Evolutionary conservation across 2,797 vertebrate genomes (phyloP).

Genomic region (Bovichtus variegatus): DNA sequence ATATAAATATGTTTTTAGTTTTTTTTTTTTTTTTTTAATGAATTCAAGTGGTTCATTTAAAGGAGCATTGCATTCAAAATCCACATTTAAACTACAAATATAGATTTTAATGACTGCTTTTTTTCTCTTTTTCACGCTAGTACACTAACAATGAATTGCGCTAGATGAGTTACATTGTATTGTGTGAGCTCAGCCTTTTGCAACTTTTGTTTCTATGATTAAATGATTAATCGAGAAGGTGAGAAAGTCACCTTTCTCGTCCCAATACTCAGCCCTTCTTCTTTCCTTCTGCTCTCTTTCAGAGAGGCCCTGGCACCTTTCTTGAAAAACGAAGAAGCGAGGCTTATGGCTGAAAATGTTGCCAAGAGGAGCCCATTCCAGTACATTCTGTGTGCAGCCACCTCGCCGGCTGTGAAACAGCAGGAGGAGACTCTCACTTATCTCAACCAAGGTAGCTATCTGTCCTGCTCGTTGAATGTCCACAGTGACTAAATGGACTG

Average conservation of each 20-base stretch:
- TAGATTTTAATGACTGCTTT: background rate
- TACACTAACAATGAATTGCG: background rate
- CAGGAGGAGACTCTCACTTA: conserved; percentile 96
- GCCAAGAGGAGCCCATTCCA: conserved; percentile 88
- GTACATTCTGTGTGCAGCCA: conserved; percentile 91
- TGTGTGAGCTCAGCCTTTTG: conserved; percentile 10
- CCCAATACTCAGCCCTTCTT: background rate
- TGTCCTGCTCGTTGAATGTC: conserved; percentile 23
- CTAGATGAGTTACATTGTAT: background rate
- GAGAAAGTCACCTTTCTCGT: background rate
- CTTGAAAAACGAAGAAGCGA: conserved; percentile 91
- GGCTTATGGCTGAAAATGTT: conserved; percentile 85
- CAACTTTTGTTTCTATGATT: conserved; percentile 29
- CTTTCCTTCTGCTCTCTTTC: conserved; percentile 17
- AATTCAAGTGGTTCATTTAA: background rate
- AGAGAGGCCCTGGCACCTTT: conserved; percentile 87
- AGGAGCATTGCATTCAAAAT: conserved; percentile 9
- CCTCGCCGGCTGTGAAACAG: conserved; percentile 93
- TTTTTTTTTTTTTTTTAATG: background rate
- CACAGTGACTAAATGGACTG: conserved; percentile 4
- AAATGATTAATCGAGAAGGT: conserved; percentile 26
- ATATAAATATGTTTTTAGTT: too few relatives aligned
- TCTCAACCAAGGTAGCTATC: conserved; percentile 93
- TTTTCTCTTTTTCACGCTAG: background rate
- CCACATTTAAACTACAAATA: background rate